Base-by-base conservation (phyloP, 1,140 invertebrate genomes). In the Halictus rubicundus region DNA sequence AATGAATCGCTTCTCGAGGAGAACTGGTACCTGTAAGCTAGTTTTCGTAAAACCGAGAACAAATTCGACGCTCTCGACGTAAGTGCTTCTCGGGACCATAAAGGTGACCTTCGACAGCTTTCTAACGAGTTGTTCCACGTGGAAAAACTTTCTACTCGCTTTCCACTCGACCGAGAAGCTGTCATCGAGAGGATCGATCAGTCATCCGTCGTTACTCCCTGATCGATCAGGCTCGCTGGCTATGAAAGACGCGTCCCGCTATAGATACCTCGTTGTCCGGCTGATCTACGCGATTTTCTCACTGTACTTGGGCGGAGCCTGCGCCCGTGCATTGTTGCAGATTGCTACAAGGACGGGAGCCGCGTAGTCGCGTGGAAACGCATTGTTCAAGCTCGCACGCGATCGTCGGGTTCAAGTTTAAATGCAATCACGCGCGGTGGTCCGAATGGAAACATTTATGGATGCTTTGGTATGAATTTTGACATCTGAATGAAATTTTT, bases 371-470 rank as follows among this genome's bases (percentile, higher is more conserved):
- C 46, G 10, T 57, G 81, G 54, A 75, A 66, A 66, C 63, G 25
- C 37, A 52, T 39, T n/a, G 54, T 57, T n/a, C n/a, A n/a, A n/a
- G n/a, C n/a, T n/a, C n/a, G n/a, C n/a, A 59, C 70, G 70, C 49
- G 74, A 79, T 83, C 77, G 69, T 57, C 64, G 39, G 49, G 64
- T 80, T 84, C 76, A 75, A 84, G 81, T 84, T 83, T 84, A 83
- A 9, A 42, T 9, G 10, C 7, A 42, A 42, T 42, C 39, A 9
- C 39, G 39, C 39, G 39, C 39, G n/a, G n/a, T n/a, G n/a, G n/a
- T n/a, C n/a, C n/a, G n/a, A n/a, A n/a, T n/a, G n/a, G n/a, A n/a
- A n/a, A n/a, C n/a, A n/a, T n/a, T n/a, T n/a, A n/a, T n/a, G n/a
- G n/a, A n/a, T n/a, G n/a, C n/a, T n/a, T n/a, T n/a, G n/a, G n/a